Evolutionary conservation across 1,140 invertebrate species (phyloP).

Genomic region (Brevipalpus yothersi): DNA sequence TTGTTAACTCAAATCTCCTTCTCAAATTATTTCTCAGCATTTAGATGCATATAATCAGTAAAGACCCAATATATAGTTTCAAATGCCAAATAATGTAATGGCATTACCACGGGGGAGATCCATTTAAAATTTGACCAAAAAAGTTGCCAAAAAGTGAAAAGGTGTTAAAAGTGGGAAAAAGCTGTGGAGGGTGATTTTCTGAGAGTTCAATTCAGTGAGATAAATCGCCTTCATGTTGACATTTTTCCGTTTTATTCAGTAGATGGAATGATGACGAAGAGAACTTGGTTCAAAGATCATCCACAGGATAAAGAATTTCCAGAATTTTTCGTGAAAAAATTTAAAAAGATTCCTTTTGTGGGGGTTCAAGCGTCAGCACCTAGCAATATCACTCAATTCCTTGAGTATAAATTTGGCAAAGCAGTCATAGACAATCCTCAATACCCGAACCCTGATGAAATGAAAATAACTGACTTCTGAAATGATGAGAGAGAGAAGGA

Average conservation of each 20-base stretch:
- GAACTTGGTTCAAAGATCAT: conserved; percentile 50
- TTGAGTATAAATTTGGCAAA: conserved; percentile 43
- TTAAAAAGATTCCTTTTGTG: conserved; percentile 47
- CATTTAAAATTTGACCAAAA: too few species aligned
- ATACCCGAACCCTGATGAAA: conserved; percentile 29
- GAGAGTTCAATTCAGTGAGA: conserved; percentile 51
- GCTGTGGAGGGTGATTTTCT: conserved; percentile 67
- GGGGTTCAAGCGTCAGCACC: conserved; percentile 47
- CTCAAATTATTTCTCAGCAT: too few species aligned
- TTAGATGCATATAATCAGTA: too few species aligned
- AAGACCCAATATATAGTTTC: too few species aligned
- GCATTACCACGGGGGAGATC: too few species aligned
- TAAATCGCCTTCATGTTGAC: conserved; percentile 52
- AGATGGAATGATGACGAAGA: conserved; percentile 39
- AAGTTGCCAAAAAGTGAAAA: too few species aligned
- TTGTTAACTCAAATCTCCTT: too few species aligned
- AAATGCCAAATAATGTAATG: too few species aligned
- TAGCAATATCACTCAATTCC: conserved; percentile 53
- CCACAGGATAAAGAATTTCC: conserved; percentile 51
- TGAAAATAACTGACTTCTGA: too few species aligned
- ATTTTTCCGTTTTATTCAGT: conserved; percentile 46
- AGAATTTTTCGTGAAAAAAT: conserved; percentile 50
- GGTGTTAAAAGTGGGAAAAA: too few species aligned
- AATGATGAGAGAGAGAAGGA: too few species aligned
- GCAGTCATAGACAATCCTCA: conserved; percentile 40